These are phyloP conservation scores for Dione juno DNA, from an alignment of 2,888 invertebrate genomes.

Conservation along the genomic window DNA sequence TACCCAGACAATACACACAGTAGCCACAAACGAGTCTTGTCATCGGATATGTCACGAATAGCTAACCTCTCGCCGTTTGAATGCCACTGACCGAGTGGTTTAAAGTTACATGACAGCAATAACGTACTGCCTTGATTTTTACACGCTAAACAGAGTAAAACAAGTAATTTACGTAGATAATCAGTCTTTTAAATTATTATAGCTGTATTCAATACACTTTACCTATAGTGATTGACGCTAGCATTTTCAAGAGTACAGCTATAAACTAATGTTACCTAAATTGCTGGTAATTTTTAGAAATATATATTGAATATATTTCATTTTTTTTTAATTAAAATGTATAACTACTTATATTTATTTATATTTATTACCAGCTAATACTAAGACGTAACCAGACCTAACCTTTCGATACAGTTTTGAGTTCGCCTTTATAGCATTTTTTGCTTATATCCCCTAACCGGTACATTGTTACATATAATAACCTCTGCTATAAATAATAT, in stretches of 20 bases:
- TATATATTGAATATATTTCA: too few species aligned
- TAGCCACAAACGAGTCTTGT: conserved; percentile 20
- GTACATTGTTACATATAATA: background rate
- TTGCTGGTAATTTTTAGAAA: too few species aligned
- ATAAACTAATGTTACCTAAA: too few species aligned
- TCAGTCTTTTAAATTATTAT: background rate
- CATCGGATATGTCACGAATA: conserved; percentile 25
- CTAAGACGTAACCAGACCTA: conserved; percentile 20
- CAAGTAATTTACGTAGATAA: background rate
- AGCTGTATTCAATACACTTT: too few species aligned
- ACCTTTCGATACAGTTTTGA: conserved; percentile 53
- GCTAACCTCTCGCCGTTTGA: conserved; percentile 28
- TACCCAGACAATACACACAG: background rate
- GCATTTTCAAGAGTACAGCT: too few species aligned
- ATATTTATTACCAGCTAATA: background rate
- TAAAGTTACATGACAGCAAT: conserved; percentile 23
- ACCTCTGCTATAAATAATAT: background rate
- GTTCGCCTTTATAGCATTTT: conserved; percentile 44
- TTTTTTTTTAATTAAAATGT: too few species aligned
- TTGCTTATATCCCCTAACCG: conserved; percentile 9
- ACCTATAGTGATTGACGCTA: too few species aligned
- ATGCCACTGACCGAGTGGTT: conserved; percentile 24
- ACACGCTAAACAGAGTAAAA: conserved; percentile 14
- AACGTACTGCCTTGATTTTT: conserved; percentile 16
- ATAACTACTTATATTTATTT: too few species aligned